A percentile compares a stretch with the other conserved stretches of the same genome.
phyloP scores from a whole-genome alignment of 2,888 invertebrate genomes.

The Dastarcus helophoroides region DNA sequence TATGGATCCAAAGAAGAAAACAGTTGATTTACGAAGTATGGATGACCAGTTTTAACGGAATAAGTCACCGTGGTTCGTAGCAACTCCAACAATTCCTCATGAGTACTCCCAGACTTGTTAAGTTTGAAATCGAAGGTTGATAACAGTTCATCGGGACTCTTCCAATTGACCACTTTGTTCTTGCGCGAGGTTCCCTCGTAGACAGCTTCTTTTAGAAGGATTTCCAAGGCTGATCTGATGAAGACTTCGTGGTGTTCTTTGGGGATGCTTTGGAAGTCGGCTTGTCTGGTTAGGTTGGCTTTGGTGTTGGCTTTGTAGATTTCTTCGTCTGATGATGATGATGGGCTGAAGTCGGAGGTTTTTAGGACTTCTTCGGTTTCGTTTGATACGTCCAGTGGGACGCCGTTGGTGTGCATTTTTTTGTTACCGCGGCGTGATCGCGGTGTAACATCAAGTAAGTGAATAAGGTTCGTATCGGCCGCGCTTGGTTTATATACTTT shows the following conservation, averaged over 20 bases:
- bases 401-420: too few relatives aligned
- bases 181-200: constrained; percentile 61
- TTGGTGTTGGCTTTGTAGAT: constrained; percentile 14
- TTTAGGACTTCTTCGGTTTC: too few relatives aligned
- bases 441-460: too few relatives aligned
- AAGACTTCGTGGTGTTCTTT: constrained; percentile 59
- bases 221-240: constrained; percentile 55
- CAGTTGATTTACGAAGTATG: constrained; percentile 80
- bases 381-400: too few relatives aligned
- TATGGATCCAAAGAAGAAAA: constrained; percentile 79
- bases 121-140: constrained; percentile 55
- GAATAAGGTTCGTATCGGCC: too few relatives aligned
- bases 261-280: constrained; percentile 50
- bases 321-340: constrained; percentile 29
- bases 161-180: constrained; percentile 72
- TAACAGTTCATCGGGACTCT: constrained; percentile 59
- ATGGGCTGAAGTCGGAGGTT: constrained; percentile 23
- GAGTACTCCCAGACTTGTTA: constrained; percentile 45
- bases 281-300: constrained; percentile 13
- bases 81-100: constrained; percentile 54
- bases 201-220: constrained; percentile 62
- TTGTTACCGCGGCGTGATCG: too few relatives aligned
- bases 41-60: constrained; percentile 85
- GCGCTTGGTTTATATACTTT: too few relatives aligned
- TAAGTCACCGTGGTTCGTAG: constrained; percentile 64